Percentiles rank a stretch among this genome's conserved stretches.
Conservation (phyloP, 92 coral and sea anemone species). For the Actinostola sp. region DNA sequence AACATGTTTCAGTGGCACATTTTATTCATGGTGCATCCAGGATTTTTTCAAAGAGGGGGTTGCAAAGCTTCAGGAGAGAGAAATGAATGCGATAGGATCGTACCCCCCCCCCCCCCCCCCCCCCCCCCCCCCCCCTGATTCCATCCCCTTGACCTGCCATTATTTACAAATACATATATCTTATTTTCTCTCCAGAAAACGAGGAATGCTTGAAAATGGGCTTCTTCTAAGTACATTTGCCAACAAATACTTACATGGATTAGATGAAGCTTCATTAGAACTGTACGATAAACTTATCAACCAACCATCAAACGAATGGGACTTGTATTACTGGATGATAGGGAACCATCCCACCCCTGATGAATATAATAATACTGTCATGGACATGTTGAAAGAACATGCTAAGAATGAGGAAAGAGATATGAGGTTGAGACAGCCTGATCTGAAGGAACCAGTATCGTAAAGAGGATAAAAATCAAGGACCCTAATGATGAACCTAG, state of each 20-base stretch:
- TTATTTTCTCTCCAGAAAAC: constrained; percentile 61
- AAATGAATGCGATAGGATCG: too few species aligned
- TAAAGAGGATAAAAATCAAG: background rate
- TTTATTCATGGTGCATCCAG: too few species aligned
- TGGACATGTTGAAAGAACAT: constrained; percentile 91
- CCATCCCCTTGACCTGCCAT: too few species aligned
- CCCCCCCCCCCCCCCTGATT: too few species aligned
- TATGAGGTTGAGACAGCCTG: constrained; percentile 89
- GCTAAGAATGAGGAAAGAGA: constrained; percentile 89
- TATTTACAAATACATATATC: background rate
- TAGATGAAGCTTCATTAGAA: constrained; percentile 59
- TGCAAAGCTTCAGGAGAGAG: too few species aligned
- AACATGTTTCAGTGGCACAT: too few species aligned
- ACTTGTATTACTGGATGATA: constrained; percentile 95
- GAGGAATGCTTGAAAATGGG: constrained; percentile 99
- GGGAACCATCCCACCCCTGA: constrained; percentile 74
- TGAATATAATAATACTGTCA: constrained; percentile 72
- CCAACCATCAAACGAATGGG: constrained; percentile 96
- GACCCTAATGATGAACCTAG: background rate
- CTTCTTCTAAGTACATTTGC: constrained; percentile 94
- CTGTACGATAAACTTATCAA: constrained; percentile 90
- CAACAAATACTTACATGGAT: constrained; percentile 61
- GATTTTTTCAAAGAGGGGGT: too few species aligned
- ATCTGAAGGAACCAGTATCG: constrained; percentile 57
- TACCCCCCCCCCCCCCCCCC: too few species aligned